A percentile compares a stretch with the other conserved stretches of the same genome.
Conservation (phyloP, 1,140 invertebrate species). For the Pygmarrhopalites habei region DNA sequence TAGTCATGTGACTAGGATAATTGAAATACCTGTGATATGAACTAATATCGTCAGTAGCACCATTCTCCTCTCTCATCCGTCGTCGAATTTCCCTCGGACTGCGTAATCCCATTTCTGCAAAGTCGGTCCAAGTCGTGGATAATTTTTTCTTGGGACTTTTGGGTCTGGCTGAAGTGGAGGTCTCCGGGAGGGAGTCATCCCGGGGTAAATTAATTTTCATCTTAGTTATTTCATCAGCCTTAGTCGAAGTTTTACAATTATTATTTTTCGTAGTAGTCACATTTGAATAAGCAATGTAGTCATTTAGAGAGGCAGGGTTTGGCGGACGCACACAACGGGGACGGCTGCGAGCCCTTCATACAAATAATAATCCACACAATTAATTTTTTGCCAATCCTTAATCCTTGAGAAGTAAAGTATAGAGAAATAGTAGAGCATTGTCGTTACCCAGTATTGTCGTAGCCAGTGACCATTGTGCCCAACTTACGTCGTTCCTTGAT, state of each 20-base stretch:
- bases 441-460: no score
- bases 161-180: constrained; percentile 40
- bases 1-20: no score
- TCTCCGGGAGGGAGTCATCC: constrained; percentile 47
- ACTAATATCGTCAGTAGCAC: constrained; percentile 23
- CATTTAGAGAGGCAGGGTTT: constrained; percentile 67
- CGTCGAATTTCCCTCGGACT: constrained; percentile 43
- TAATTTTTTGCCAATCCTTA: no score
- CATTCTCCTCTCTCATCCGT: constrained; percentile 39
- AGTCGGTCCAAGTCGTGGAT: constrained; percentile 55
- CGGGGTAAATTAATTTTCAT: constrained; percentile 61
- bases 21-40: constrained; percentile 30
- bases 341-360: constrained; percentile 67
- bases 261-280: constrained; percentile 40
- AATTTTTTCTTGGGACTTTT: constrained; percentile 43
- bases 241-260: constrained; percentile 29
- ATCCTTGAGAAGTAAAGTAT: no score
- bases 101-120: constrained; percentile 53
- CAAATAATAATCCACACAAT: no score
- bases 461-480: constrained; percentile 53
- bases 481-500: constrained; percentile 59
- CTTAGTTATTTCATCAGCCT: constrained; percentile 50
- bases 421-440: no score
- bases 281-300: constrained; percentile 51
- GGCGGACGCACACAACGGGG: constrained; percentile 64